Conservation (phyloP, 2,113 vertebrate species). For the Syngnathoides biaculeatus region DNA sequence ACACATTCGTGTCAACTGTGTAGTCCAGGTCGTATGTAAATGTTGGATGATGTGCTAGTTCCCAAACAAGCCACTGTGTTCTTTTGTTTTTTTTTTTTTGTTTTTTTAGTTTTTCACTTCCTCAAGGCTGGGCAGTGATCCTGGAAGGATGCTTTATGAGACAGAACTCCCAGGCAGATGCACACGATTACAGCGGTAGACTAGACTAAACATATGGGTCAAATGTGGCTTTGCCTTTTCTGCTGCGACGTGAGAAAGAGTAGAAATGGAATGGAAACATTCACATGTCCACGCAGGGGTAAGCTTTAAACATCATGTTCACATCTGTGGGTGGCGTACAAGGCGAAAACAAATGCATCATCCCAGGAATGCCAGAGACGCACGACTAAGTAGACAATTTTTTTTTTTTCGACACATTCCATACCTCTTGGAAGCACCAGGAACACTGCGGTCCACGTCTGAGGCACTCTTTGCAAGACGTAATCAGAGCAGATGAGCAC, state of each 20-base stretch:
- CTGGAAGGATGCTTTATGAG: slow-evolving; percentile 38
- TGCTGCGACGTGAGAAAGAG: slow-evolving; percentile 34
- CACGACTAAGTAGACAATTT: not conserved
- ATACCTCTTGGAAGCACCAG: slow-evolving; percentile 95
- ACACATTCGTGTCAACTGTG: slow-evolving; percentile 30
- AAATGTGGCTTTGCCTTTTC: slow-evolving; percentile 27
- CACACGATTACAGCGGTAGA: slow-evolving; percentile 17
- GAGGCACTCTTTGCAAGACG: slow-evolving; percentile 84
- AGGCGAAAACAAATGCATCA: slow-evolving; percentile 41
- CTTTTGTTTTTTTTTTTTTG: no score
- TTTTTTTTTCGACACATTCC: slow-evolving; percentile 2
- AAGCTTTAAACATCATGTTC: slow-evolving; percentile 52
- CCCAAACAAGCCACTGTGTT: slow-evolving; percentile 14
- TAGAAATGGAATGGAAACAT: slow-evolving; percentile 20
- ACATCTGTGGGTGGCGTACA: slow-evolving; percentile 47
- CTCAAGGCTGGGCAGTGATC: slow-evolving; percentile 23
- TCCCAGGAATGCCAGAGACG: slow-evolving; percentile 39
- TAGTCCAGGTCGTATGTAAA: slow-evolving; percentile 14
- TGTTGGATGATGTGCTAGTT: slow-evolving; percentile 19
- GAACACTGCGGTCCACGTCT: slow-evolving; percentile 86
- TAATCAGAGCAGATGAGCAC: slow-evolving; percentile 78
- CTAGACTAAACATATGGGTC: slow-evolving; percentile 49
- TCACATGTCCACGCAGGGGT: slow-evolving; percentile 26
- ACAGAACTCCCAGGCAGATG: slow-evolving; percentile 16
- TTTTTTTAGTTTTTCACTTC: slow-evolving; percentile 41